These are phyloP conservation scores for Eleginops maclovinus DNA, from an alignment of 2,113 vertebrate genomes.

Conservation along the genomic window DNA sequence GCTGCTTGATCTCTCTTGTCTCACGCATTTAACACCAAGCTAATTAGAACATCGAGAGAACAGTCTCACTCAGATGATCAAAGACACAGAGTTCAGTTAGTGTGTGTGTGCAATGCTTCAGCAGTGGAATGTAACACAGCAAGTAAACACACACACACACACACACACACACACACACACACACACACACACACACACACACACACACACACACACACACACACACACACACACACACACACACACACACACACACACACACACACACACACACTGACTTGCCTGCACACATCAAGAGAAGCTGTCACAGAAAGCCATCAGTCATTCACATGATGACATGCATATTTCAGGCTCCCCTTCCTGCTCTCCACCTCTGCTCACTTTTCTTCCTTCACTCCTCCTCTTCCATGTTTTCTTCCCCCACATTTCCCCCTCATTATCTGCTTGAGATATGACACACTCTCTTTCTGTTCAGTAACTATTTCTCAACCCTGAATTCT, in stretches of 20 bases:
- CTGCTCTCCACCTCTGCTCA: slow-evolving; percentile 38
- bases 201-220: slow-evolving; percentile 30
- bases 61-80: slow-evolving; percentile 69
- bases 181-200: slow-evolving; percentile 28
- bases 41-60: slow-evolving; percentile 71
- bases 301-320: slow-evolving; percentile 74
- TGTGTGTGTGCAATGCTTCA: slow-evolving; percentile 43
- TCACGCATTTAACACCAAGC: slow-evolving; percentile 60
- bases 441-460: slow-evolving; percentile 47
- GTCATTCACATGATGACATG: slow-evolving; percentile 74
- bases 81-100: slow-evolving; percentile 55
- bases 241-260: slow-evolving; percentile 46
- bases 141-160: slow-evolving; percentile 47
- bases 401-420: slow-evolving; percentile 57
- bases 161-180: slow-evolving; percentile 29
- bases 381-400: slow-evolving; percentile 51
- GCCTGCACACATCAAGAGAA: slow-evolving; percentile 42
- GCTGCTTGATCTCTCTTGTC: slow-evolving; percentile 62
- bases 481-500: slow-evolving; percentile 54
- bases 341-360: slow-evolving; percentile 70
- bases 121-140: slow-evolving; percentile 33
- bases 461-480: slow-evolving; percentile 55
- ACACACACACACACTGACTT: slow-evolving; percentile 21
- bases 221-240: slow-evolving; percentile 43
- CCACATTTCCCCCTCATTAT: slow-evolving; percentile 57